phyloP scores from a whole-genome alignment of 2,888 invertebrate species.

The Apantesis nais region DNA sequence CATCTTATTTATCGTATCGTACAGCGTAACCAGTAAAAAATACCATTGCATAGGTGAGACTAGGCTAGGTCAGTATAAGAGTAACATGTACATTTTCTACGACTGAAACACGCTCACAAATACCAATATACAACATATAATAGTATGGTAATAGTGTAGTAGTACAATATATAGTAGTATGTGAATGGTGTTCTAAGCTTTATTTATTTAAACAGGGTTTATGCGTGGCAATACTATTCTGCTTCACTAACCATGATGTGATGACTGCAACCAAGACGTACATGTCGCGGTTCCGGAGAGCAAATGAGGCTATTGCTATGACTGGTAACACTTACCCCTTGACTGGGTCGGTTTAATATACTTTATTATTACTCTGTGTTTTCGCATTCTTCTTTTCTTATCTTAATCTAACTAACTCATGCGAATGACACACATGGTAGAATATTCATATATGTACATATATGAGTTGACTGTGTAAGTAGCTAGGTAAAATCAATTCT shows the following conservation, averaged over 20 bases:
- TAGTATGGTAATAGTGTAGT: no score
- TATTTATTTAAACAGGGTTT: constrained; percentile 81
- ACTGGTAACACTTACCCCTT: constrained; percentile 59
- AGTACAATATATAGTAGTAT: no score
- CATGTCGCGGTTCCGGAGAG: constrained; percentile 69
- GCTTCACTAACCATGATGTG: constrained; percentile 92
- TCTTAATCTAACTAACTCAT: constrained; percentile 17
- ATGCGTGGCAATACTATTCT: constrained; percentile 89
- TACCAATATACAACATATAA: no score
- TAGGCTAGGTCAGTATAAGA: not conserved
- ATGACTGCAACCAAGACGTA: constrained; percentile 79
- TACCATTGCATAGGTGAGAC: not conserved
- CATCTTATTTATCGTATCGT: no score
- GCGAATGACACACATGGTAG: constrained; percentile 20
- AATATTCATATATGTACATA: not conserved
- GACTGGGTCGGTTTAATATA: constrained; percentile 44
- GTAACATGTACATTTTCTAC: not conserved
- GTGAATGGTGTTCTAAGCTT: not conserved
- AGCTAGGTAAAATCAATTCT: not conserved
- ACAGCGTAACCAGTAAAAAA: not conserved
- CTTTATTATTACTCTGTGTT: constrained; percentile 26
- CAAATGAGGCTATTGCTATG: constrained; percentile 61
- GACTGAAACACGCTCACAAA: not conserved
- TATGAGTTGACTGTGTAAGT: not conserved
- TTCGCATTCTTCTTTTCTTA: constrained; percentile 14